Percentiles rank a stretch among this genome's conserved stretches.
These are phyloP conservation scores for Gymnoscopelus braueri DNA, from an alignment of 2,797 vertebrate genomes.

Conservation along the genomic window DNA sequence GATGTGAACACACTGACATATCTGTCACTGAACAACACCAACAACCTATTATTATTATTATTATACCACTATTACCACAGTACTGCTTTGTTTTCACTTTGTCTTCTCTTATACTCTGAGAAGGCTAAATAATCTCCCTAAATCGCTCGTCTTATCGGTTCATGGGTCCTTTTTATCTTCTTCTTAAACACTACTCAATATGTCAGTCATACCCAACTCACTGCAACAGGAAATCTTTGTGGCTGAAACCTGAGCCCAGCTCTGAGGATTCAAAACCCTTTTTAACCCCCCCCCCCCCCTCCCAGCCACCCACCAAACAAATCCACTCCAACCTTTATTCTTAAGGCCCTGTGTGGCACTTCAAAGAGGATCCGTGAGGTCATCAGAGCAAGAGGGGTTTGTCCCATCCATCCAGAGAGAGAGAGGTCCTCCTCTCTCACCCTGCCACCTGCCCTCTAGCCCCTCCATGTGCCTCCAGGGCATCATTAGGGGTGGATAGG, in stretches of 20 bases:
- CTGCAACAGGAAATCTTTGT: constrained; percentile 1
- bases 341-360: neutral
- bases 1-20: neutral
- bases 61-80: neutral
- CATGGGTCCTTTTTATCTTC: neutral
- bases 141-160: neutral
- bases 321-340: neutral
- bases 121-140: neutral
- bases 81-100: neutral
- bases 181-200: neutral
- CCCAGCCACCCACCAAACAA: too few relatives aligned
- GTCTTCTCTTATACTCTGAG: neutral
- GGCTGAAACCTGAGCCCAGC: neutral
- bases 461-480: constrained; percentile 63
- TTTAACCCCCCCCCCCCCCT: too few relatives aligned
- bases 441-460: constrained; percentile 70
- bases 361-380: constrained; percentile 39
- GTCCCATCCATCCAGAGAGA: constrained; percentile 33
- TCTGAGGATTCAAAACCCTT: neutral
- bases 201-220: neutral
- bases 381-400: constrained; percentile 39
- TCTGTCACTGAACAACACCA: neutral
- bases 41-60: neutral
- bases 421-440: constrained; percentile 40
- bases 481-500: constrained; percentile 71